Base-by-base conservation (phyloP, 1,140 invertebrate genomes). In the Drosophila elegans region DNA sequence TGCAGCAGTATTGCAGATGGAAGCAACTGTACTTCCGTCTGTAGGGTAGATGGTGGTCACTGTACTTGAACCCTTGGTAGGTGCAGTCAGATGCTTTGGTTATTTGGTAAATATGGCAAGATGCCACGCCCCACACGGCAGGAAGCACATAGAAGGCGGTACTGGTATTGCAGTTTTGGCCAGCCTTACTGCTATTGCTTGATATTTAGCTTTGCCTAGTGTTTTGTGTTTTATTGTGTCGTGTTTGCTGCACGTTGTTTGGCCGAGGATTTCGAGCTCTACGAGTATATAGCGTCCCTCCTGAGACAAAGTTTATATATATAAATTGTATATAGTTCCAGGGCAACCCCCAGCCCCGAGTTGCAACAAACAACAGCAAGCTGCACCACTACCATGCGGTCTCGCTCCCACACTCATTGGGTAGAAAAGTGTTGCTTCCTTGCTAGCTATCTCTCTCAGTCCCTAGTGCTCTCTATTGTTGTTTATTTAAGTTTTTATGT, bases 401-500 rank as follows among this genome's bases (percentile, higher is more conserved):
- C 48, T 49, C 9, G 44, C 53, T 73, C 16, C 25, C 57, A 11
- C 68, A 78, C 62, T 51, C 42, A 49, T 57, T 68, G 21, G 41
- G 34, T 34, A 27, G 29, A 69, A 46, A 36, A 38, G 55, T 64
- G 16, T 45, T 12, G 16, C 61, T 36, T 45, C 16, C 36, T 59
- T 16, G 42, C 39, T 46, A 21, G 44, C 45, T 27, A 12, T n/a
- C 53, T 69, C 12, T 41, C 21, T 27, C 27, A 16, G 27, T 63
- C 32, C 45, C 76, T 12, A 34, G 49, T 61, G 53, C 62, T 51
- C 80, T 46, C 85, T 89, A 89, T 89, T 89, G 84, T 89, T 89
- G 85, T 89, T 89, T 89, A 89, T 89, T 89, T 89, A 89, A 89
- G 84, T 89, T 89, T 88, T 88, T 88, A 89, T 88, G 84, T 88